These are phyloP conservation scores for Terebella lapidaria DNA, from an alignment of 2,888 invertebrate genomes.

Conservation along the genomic window DNA sequence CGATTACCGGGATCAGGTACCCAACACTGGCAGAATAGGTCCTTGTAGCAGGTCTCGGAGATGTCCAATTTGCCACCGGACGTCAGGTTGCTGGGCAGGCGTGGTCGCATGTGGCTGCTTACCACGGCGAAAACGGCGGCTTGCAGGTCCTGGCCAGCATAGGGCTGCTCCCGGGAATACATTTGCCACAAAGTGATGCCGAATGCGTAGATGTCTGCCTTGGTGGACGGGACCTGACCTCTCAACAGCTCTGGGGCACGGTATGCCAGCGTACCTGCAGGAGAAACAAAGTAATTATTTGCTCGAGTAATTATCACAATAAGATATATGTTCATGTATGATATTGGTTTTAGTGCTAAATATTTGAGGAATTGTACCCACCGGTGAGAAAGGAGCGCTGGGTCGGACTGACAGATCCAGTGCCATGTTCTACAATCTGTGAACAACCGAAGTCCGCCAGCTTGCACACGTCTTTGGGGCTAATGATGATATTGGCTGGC, in stretches of 20 bases:
- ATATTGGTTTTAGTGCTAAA: too few relatives aligned
- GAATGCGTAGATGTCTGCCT: slow-evolving; percentile 60
- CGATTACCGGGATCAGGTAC: slow-evolving; percentile 31
- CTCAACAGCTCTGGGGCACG: slow-evolving; percentile 61
- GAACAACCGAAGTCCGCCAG: slow-evolving; percentile 61
- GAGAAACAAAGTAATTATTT: too few relatives aligned
- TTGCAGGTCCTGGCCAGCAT: slow-evolving; percentile 45
- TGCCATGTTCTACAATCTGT: slow-evolving; percentile 21
- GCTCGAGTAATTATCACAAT: too few relatives aligned
- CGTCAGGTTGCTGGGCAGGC: background rate
- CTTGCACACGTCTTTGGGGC: slow-evolving; percentile 55
- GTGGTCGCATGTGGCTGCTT: slow-evolving; percentile 42
- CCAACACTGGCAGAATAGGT: slow-evolving; percentile 51
- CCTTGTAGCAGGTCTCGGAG: slow-evolving; percentile 35
- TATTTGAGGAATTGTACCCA: too few relatives aligned
- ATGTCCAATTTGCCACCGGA: slow-evolving; percentile 27
- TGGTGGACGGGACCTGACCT: slow-evolving; percentile 54
- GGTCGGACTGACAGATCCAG: slow-evolving; percentile 29
- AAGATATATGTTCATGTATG: too few relatives aligned
- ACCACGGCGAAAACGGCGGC: slow-evolving; percentile 49
- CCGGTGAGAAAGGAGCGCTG: slow-evolving; percentile 53
- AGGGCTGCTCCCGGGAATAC: slow-evolving; percentile 57
- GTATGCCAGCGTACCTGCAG: slow-evolving; percentile 60
- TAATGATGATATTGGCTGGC: slow-evolving; percentile 58
- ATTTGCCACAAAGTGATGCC: slow-evolving; percentile 63